Evolutionary conservation across 2,888 invertebrate genomes (phyloP).

Genomic region (Heliconius ismenius): DNA sequence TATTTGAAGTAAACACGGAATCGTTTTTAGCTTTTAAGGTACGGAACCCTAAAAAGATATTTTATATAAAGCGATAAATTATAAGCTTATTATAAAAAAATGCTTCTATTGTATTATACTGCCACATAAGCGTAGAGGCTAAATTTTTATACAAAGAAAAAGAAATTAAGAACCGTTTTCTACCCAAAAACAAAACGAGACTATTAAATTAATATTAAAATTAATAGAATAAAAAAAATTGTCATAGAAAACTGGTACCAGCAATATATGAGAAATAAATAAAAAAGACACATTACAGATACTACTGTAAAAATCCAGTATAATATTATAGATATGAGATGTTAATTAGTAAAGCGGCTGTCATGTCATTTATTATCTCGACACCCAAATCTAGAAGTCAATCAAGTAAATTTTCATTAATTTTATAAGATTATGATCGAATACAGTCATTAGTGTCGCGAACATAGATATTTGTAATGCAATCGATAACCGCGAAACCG

Average conservation of each 20-base stretch:
- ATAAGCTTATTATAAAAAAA: no score
- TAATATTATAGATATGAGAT: conserved; percentile 11
- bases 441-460: conserved; percentile 27
- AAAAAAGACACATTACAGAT: not conserved
- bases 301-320: conserved; percentile 21
- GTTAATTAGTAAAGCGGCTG: conserved; percentile 26
- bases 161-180: no score
- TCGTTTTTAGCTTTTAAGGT: no score
- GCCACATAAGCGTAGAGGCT: no score
- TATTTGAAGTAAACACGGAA: no score
- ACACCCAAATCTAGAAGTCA: conserved; percentile 22
- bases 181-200: not conserved
- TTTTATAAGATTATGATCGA: conserved; percentile 21
- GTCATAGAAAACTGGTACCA: no score
- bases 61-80: no score
- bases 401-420: conserved; percentile 21
- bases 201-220: not conserved
- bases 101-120: no score
- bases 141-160: no score
- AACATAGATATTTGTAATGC: conserved; percentile 19
- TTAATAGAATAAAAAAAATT: no score
- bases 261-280: not conserved
- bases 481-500: conserved; percentile 23
- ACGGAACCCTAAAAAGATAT: no score
- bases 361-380: conserved; percentile 24